Evolutionary conservation across 2,797 vertebrate genomes (phyloP), one percentile per base, ranked within the genome.

Genomic region (Margarornis squamiger): DNA sequence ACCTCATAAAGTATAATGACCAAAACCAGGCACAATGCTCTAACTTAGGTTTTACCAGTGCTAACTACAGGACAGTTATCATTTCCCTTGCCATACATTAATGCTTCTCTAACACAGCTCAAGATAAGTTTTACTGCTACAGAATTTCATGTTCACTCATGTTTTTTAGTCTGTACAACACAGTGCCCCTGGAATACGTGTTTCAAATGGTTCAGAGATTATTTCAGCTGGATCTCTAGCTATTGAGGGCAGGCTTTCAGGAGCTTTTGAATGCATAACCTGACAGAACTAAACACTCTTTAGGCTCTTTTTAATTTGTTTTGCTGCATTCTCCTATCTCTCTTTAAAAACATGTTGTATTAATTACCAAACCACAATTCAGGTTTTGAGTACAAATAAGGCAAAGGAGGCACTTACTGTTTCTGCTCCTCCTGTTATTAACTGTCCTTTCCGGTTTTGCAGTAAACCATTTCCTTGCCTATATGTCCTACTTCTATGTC

Each of bases 131-230:
- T 79, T 65, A 61, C 57, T 79, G 41, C 30, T 46, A 19, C 39
- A 45, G n/a, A 65, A 84, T 78, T n/a, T 87, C 38, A 57, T 34
- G 16, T 32, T 11, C 5, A 38, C 7, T 55, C 20, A 5, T 8
- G 21, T 27, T 90, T 72, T 74, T 70, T 38, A n/a, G 19, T 15
- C 46, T 23, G 14, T 54, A 2, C 45, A 43, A 74, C 6, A 45
- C 14, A 22, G 5, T 22, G 18, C 11, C 24, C 32, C n/a, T 63
- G 34, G 48, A 77, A 51, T 0, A 0, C 2, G 6, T 11, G 5
- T 80, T 88, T 87, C 67, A 67, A 12, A 12, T n/a, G 7, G 16
- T 85, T 76, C 36, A 48, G 71, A 76, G 13, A 32, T 59, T 1
- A 18, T 66, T 76, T 91, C 55, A 66, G 22, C 12, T 65, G 41